A percentile compares a stretch with the other conserved stretches of the same genome.
Evolutionary conservation across 2,888 invertebrate species (phyloP).

Genomic region (Zelleria hepariella): DNA sequence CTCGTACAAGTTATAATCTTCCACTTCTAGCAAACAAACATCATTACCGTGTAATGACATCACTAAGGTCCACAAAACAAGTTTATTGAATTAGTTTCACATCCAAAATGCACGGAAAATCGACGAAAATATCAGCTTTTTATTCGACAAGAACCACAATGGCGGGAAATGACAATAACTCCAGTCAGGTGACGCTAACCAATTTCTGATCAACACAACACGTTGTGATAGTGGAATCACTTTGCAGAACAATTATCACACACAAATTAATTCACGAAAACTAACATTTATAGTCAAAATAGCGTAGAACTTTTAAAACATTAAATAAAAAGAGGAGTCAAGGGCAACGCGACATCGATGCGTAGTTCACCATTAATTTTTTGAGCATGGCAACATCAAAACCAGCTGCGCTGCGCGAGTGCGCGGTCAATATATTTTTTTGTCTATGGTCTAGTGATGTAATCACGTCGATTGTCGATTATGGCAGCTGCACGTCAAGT

Average conservation of each 20-base stretch:
- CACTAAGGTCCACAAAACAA: conserved; percentile 41
- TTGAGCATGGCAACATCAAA: too few relatives aligned
- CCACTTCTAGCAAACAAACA: conserved; percentile 68
- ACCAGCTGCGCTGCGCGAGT: too few relatives aligned
- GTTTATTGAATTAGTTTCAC: conserved; percentile 33
- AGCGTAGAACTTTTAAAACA: conserved; percentile 43
- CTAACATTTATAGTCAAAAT: conserved; percentile 24
- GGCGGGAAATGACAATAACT: conserved; percentile 73
- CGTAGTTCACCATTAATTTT: conserved; percentile 4
- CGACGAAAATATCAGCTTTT: conserved; percentile 30
- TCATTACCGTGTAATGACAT: conserved; percentile 72
- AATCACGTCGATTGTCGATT: too few relatives aligned
- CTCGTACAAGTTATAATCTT: conserved; percentile 69
- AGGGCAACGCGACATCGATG: conserved; percentile 63
- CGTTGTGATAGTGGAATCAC: conserved; percentile 25
- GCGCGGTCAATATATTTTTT: too few relatives aligned
- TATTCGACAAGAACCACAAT: conserved; percentile 61
- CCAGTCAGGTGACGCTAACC: conserved; percentile 70
- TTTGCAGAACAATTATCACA: conserved; percentile 17
- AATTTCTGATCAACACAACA: conserved; percentile 34
- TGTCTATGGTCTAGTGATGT: too few relatives aligned
- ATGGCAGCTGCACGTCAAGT: too few relatives aligned
- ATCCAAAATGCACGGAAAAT: conserved; percentile 31
- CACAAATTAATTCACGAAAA: conserved; percentile 13
- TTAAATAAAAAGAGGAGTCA: conserved; percentile 55